phyloP scores from a whole-genome alignment of 2,113 vertebrate species.

The Paradisaea rubra region DNA sequence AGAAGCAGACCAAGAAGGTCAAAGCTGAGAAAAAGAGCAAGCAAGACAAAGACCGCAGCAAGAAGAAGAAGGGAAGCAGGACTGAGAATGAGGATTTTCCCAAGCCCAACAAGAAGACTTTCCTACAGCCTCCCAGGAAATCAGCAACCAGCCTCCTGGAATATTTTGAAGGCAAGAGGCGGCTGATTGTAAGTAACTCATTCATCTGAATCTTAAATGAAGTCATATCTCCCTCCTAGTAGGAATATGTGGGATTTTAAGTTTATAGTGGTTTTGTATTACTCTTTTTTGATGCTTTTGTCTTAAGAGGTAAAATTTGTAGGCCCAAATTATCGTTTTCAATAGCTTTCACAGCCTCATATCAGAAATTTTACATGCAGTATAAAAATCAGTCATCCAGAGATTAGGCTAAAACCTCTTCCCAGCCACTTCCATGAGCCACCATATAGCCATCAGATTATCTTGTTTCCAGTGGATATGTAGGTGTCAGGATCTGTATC shows the following conservation, averaged over 20 bases:
- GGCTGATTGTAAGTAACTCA: slow-evolving; percentile 85
- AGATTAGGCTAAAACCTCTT: neutral
- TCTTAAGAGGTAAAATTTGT: neutral
- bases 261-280: neutral
- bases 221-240: neutral
- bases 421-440: neutral
- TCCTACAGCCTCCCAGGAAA: slow-evolving; percentile 67
- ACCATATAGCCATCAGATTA: neutral
- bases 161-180: slow-evolving; percentile 90
- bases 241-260: neutral
- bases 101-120: slow-evolving; percentile 76
- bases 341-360: neutral
- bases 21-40: slow-evolving; percentile 82
- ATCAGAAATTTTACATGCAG: neutral
- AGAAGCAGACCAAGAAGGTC: slow-evolving; percentile 80
- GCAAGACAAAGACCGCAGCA: slow-evolving; percentile 79
- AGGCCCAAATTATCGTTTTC: neutral
- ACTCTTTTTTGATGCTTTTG: neutral
- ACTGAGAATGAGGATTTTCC: slow-evolving; percentile 77
- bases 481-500: neutral
- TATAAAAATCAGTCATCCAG: neutral
- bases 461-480: neutral
- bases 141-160: slow-evolving; percentile 80
- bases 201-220: neutral
- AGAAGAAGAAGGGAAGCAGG: slow-evolving; percentile 81